Conservation (phyloP, 2,888 invertebrate species). For the Phalangium opilio region DNA sequence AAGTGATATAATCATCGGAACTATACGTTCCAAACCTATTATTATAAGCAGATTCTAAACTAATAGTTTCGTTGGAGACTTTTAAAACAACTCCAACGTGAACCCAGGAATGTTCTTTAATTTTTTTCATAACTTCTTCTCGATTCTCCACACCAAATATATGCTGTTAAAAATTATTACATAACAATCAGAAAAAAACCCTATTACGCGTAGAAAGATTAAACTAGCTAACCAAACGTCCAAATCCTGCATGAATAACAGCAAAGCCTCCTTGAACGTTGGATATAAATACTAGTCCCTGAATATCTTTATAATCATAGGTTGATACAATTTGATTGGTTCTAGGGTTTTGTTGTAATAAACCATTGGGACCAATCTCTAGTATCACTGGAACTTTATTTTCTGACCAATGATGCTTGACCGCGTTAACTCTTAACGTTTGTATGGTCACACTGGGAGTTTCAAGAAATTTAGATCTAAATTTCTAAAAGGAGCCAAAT, state of each 20-base stretch:
- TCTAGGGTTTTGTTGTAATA: conserved; percentile 81
- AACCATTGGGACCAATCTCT: conserved; percentile 77
- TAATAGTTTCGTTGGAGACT: conserved; percentile 63
- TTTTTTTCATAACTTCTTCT: conserved; percentile 71
- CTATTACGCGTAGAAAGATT: too few relatives aligned
- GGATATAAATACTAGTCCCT: conserved; percentile 53
- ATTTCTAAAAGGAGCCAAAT: conserved; percentile 24
- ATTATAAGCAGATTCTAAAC: conserved; percentile 67
- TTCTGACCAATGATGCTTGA: conserved; percentile 95
- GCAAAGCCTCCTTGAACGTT: conserved; percentile 88
- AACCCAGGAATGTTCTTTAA: conserved; percentile 62
- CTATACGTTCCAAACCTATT: conserved; percentile 81
- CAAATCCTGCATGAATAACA: conserved; percentile 77
- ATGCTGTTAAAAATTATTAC: conserved; percentile 43
- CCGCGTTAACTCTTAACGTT: conserved; percentile 43
- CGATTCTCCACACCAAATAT: conserved; percentile 71
- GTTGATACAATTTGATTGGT: conserved; percentile 64
- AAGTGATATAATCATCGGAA: conserved; percentile 87
- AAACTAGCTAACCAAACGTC: conserved; percentile 45
- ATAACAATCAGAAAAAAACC: too few relatives aligned
- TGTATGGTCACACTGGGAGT: conserved; percentile 25
- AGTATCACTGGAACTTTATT: conserved; percentile 69
- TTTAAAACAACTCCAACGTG: conserved; percentile 70
- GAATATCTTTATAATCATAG: conserved; percentile 72
- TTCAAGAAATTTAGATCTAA: conserved; percentile 30